Evolutionary conservation across 92 coral and sea anemone genomes (phyloP).

Genomic region (Bergia puertoricense): DNA sequence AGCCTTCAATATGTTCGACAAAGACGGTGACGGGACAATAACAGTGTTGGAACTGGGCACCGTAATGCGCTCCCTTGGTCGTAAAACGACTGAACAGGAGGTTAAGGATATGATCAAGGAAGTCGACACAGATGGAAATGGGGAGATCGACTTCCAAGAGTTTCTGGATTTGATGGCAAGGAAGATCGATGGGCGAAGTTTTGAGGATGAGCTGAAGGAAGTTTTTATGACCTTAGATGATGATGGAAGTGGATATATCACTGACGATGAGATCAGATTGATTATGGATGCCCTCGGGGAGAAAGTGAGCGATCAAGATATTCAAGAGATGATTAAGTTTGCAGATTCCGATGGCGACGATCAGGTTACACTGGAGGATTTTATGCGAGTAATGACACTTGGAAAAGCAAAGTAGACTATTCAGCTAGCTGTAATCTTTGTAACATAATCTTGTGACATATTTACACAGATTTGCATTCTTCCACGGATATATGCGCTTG

Average conservation of each 20-base stretch:
- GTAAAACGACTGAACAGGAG: conserved; percentile 43
- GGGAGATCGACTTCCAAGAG: conserved; percentile 42
- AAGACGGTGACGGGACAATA: conserved; percentile 54
- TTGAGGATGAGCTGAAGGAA: conserved; percentile 42
- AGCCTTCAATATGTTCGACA: conserved; percentile 48
- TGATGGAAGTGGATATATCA: conserved; percentile 40
- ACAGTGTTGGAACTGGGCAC: conserved; percentile 38
- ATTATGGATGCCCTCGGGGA: conserved; percentile 46
- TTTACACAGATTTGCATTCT: not conserved
- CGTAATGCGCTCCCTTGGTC: conserved; percentile 49
- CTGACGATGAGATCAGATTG: conserved; percentile 39
- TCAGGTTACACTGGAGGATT: conserved; percentile 45
- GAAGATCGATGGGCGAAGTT: conserved; percentile 42
- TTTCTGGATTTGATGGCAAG: conserved; percentile 45
- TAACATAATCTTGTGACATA: not conserved
- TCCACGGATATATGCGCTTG: not conserved
- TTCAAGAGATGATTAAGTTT: conserved; percentile 44
- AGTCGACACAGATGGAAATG: conserved; percentile 50
- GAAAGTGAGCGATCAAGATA: conserved; percentile 39
- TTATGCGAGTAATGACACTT: conserved; percentile 47
- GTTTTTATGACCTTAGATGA: conserved; percentile 44
- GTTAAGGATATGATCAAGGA: conserved; percentile 51
- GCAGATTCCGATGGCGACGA: conserved; percentile 45
- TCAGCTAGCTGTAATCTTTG: not conserved
- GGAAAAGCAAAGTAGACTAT: conserved; percentile 34